Conservation (phyloP, 2,888 invertebrate genomes). For the Oscheius myriophilus region DNA sequence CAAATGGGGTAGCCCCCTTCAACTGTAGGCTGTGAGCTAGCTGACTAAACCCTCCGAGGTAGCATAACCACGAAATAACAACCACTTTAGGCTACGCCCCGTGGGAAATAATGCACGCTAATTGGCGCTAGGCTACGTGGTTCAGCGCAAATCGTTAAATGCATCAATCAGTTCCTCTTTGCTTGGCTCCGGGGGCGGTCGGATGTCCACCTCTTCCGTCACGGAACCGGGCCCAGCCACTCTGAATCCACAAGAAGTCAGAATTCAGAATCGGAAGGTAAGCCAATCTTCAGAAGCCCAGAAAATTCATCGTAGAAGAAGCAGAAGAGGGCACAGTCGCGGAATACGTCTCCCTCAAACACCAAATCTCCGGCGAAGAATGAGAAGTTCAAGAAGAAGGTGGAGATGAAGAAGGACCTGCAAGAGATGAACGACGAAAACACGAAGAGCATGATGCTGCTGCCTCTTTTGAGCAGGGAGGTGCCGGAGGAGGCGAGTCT, state of each 20-base stretch:
- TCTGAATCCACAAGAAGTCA: background rate
- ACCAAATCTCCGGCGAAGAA: background rate
- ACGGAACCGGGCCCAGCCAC: background rate
- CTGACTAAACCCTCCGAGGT: too few species aligned
- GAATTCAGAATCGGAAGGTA: background rate
- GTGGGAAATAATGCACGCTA: background rate
- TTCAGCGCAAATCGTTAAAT: background rate
- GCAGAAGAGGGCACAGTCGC: background rate
- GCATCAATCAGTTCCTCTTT: background rate
- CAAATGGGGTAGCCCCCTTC: too few species aligned
- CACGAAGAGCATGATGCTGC: background rate
- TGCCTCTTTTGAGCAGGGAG: too few species aligned
- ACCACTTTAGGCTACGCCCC: too few species aligned
- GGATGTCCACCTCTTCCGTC: background rate
- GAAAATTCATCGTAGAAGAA: background rate
- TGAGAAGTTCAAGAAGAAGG: background rate
- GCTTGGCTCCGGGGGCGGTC: too few species aligned
- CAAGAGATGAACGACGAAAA: background rate
- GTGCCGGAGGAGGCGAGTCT: too few species aligned
- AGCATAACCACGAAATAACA: too few species aligned
- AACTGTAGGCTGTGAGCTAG: too few species aligned
- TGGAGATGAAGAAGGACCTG: background rate
- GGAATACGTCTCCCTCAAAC: background rate
- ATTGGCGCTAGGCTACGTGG: background rate
- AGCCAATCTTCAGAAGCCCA: too few species aligned